A percentile compares a stretch with the other conserved stretches of the same genome.
Evolutionary conservation across 2,797 vertebrate genomes (phyloP).

Genomic region (Galagoides demidoff): DNA sequence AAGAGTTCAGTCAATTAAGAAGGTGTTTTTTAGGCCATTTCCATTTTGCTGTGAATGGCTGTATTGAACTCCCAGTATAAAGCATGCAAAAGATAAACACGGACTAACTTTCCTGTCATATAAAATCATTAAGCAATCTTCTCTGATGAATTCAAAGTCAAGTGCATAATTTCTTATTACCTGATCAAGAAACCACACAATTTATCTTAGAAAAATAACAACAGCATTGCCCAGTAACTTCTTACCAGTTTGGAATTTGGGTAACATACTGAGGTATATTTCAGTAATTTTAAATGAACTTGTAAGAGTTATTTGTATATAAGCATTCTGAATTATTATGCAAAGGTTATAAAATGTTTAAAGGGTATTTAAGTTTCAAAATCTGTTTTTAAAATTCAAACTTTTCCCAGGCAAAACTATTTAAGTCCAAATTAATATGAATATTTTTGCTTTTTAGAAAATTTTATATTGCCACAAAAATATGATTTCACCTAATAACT

Average conservation of each 20-base stretch:
- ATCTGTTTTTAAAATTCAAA: constrained; percentile 20
- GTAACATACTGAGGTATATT: not conserved
- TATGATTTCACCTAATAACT: not conserved
- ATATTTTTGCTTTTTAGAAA: constrained; percentile 15
- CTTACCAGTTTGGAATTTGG: not conserved
- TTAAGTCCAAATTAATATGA: not conserved
- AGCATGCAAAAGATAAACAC: not conserved
- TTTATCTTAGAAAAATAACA: not conserved
- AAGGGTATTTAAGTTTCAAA: not conserved
- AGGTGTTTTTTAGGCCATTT: not conserved
- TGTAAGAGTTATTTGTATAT: not conserved
- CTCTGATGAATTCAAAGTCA: constrained; percentile 30
- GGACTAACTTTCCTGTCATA: not conserved
- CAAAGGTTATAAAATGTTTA: not conserved
- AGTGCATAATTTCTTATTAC: not conserved
- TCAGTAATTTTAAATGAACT: constrained; percentile 8
- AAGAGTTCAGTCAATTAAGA: not conserved
- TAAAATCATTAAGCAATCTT: not conserved
- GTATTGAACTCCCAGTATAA: not conserved
- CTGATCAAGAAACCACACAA: not conserved
- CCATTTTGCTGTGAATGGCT: not conserved
- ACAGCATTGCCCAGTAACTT: not conserved
- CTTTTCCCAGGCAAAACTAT: not conserved
- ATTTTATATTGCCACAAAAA: not conserved
- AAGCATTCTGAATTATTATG: not conserved